Evolutionary conservation across 2,797 vertebrate species (phyloP), one percentile per base, ranked within the genome.

Genomic region (Cichlasoma orientale): DNA sequence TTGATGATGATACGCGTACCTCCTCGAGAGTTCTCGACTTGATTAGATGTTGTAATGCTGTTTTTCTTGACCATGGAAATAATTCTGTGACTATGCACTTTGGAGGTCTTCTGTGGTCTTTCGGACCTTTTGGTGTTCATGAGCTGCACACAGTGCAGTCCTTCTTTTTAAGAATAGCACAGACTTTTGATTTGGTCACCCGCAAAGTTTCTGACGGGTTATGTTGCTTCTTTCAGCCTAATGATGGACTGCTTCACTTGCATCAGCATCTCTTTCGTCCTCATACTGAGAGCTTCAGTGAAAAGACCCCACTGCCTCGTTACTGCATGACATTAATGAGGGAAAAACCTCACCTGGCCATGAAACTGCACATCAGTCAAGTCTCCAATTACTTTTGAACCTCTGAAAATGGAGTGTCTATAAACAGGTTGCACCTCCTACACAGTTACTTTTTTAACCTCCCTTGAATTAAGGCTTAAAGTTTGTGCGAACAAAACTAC

Each of bases 121-220:
- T 54, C 21, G 13, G 53, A 11, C 11, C 53, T 54, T 3, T 54
- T 54, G 53, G 11, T 54, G 21, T 54, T 61, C 11, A 61, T 61
- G n/a, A 23, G 0, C 58, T 38, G 13, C 7, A 61, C 33, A 2
- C n/a, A n/a, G 13, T 33, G 31, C 12, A 14, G 13, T 14, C 4
- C 41, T 44, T 11, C 41, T 44, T 14, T 44, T 44, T 44, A 44
- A 44, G 13, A 14, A 44, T 14, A 13, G 5, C 5, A 13, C 13
- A 44, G 41, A 14, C 2, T 44, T 13, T 41, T 41, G 4, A 44
- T 44, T 14, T 13, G 4, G 12, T 44, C 41, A 14, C 41, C 14
- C 13, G 1, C 5, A 44, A 44, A 5, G n/a, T 41, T 61, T 61
- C n/a, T 61, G n/a, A n/a, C 1, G 0, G 12, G 4, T 27, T 10